Base-by-base conservation (phyloP, 2,888 invertebrate genomes). In the Andrena dorsata region DNA sequence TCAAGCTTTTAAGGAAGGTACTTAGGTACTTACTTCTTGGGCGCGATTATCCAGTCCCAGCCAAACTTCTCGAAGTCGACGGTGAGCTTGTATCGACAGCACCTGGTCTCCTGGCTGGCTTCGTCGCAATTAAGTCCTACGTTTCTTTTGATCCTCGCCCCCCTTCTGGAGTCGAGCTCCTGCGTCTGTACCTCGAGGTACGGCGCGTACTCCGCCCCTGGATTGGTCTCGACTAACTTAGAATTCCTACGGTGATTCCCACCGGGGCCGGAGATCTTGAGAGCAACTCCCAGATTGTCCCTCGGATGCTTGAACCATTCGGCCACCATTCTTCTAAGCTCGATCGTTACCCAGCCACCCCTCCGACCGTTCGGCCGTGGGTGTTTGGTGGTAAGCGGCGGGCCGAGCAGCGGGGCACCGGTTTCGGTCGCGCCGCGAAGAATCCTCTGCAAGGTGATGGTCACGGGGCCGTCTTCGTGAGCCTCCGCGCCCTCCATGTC, bases 41-140 rank as follows among this genome's bases (percentile, higher is more conserved):
- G 99, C 0, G 98, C 98, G 79, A 99, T 98, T 90, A 99, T 98
- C 97, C 98, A 99, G 93, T 99, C 98, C 98, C 99, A 99, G 32
- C 98, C 98, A 92, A 99, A 98, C 92, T 97, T 96, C 89, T 97
- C 97, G 94, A 99, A 99, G 95, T 99, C 98, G 20, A 99, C 98
- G 16, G 96, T 96, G 60, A 99, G 95, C 0, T 98, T 98, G 94
- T 98, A 98, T 4, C 99, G 96, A 93, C 99, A 99, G 94, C 99
- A 99, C 63, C 98, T 95, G 35, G 96, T 96, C 91, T 98, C 98
- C 88, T 96, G 95, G 10, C 96, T 96, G 88, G 96, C 95, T 89
- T 98, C 98, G 76, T 97, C 96, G 94, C 98, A 98, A 93, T 97
- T 97, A 91, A 98, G 95, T 30, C 97, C 97, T 72, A 97, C 95